Evolutionary conservation across 2,888 invertebrate species (phyloP).

Genomic region (Uropetala carovei): DNA sequence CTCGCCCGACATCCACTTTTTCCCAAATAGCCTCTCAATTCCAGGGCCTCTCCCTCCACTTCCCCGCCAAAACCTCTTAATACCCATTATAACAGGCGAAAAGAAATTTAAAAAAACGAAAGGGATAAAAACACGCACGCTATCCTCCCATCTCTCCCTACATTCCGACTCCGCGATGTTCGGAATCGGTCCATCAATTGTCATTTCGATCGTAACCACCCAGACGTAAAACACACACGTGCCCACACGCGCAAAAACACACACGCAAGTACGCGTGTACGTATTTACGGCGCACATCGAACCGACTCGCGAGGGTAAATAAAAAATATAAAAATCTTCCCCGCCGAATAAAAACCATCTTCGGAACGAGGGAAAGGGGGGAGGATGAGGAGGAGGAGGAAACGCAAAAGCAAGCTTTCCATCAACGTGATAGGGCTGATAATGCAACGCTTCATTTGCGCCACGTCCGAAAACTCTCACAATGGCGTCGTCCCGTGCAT

Average conservation of each 20-base stretch:
- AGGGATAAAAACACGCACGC: not conserved
- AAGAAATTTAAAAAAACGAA: not conserved
- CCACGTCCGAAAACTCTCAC: not conserved
- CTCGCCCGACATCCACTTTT: not conserved
- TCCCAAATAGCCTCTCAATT: slow-evolving; percentile 1
- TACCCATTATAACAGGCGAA: not conserved
- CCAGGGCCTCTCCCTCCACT: not conserved
- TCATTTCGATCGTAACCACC: not conserved
- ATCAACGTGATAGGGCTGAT: not conserved
- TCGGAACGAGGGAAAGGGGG: too few species aligned
- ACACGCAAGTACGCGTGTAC: not conserved
- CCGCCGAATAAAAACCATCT: too few species aligned
- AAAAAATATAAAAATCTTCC: too few species aligned
- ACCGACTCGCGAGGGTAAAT: too few species aligned
- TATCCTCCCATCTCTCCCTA: too few species aligned
- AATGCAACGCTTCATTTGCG: slow-evolving; percentile 21
- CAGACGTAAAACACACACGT: too few species aligned
- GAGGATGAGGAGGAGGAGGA: too few species aligned
- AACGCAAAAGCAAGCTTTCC: too few species aligned
- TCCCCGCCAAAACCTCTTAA: not conserved
- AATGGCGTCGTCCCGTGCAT: slow-evolving; percentile 20
- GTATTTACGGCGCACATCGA: not conserved
- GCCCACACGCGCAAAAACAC: not conserved
- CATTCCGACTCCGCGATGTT: too few species aligned
- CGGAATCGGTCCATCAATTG: not conserved